Conservation (phyloP, 1,140 invertebrate species). For the Dreissena rostriformis region DNA sequence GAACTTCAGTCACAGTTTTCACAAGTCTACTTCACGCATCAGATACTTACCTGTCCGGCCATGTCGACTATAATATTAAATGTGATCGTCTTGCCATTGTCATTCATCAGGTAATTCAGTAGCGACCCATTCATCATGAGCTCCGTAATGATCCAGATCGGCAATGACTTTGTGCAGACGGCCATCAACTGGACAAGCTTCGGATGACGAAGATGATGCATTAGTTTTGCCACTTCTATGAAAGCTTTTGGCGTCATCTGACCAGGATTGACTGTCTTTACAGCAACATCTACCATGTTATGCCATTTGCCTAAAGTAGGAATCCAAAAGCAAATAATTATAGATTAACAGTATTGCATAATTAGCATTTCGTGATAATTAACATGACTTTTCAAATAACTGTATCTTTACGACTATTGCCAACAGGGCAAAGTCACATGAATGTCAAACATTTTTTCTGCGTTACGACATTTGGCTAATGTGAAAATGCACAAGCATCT, state of each 20-base stretch:
- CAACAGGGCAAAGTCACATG: too few relatives aligned
- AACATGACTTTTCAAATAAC: too few relatives aligned
- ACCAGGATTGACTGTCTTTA: conserved; percentile 96
- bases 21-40: too few relatives aligned
- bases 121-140: conserved; percentile 98
- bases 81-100: conserved; percentile 87
- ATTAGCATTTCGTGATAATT: too few relatives aligned
- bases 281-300: conserved; percentile 96
- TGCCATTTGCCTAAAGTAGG: conserved; percentile 88
- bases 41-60: conserved; percentile 90
- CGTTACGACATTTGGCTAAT: too few relatives aligned
- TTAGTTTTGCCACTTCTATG: conserved; percentile 98
- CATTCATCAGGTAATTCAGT: conserved; percentile 87
- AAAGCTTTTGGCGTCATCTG: conserved; percentile 99
- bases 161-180: conserved; percentile 98
- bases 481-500: too few relatives aligned
- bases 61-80: conserved; percentile 97
- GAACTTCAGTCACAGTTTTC: too few relatives aligned
- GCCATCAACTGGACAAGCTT: conserved; percentile 99
- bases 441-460: too few relatives aligned
- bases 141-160: conserved; percentile 99
- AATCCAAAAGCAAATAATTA: too few relatives aligned
- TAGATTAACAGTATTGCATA: too few relatives aligned
- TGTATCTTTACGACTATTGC: too few relatives aligned
- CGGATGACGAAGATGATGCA: conserved; percentile 97